These are phyloP conservation scores for Stichodactyla mertensii DNA, from an alignment of 64 coral and sea anemone genomes.

Conservation along the genomic window DNA sequence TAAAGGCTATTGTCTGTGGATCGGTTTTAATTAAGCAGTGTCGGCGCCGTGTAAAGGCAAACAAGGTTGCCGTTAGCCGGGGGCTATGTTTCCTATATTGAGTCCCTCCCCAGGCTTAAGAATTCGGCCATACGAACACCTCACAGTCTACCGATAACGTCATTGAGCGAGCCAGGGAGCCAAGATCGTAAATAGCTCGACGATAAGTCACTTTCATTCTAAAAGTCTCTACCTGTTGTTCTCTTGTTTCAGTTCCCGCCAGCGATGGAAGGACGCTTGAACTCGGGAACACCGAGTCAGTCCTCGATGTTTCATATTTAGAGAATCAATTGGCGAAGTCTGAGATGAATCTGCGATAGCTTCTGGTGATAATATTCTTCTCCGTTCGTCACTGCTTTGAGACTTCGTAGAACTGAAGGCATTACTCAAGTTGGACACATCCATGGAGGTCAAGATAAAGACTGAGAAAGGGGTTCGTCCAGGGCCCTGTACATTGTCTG, in stretches of 20 bases:
- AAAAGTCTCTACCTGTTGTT: not conserved
- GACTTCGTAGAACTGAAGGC: not conserved
- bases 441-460: conserved; percentile 13
- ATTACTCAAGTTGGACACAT: not conserved
- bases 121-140: conserved; percentile 25
- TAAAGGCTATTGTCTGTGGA: conserved; percentile 28
- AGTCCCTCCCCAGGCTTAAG: conserved; percentile 28
- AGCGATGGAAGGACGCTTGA: not conserved
- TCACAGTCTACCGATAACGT: conserved; percentile 12
- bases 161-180: conserved; percentile 1
- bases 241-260: not conserved
- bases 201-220: not conserved
- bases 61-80: conserved; percentile 25
- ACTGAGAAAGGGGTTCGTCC: not conserved
- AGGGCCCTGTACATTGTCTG: not conserved
- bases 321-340: not conserved
- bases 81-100: not conserved
- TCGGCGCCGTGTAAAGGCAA: conserved; percentile 13
- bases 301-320: not conserved
- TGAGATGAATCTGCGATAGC: not conserved
- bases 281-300: not conserved
- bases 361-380: not conserved
- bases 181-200: conserved; percentile 18
- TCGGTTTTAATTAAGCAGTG: conserved; percentile 7
- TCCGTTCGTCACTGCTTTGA: not conserved